Base-by-base conservation (phyloP, 2,113 vertebrate genomes). In the Colaptes auratus region DNA sequence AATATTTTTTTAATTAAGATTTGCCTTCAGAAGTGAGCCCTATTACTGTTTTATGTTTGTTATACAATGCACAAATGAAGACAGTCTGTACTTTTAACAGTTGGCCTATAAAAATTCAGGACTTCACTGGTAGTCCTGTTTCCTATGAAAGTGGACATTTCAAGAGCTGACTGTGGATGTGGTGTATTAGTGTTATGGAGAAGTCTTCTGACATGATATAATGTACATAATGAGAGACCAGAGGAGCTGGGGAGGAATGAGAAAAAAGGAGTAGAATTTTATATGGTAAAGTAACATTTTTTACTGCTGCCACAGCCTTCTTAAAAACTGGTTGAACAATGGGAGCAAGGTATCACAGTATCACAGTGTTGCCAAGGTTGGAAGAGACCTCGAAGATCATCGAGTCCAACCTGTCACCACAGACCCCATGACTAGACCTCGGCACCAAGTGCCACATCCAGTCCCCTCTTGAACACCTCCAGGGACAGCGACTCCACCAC, bases 1-100 rank as follows among this genome's bases (percentile, higher is more conserved):
- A 93, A 77, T 72, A 82, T 58, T 94, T 72, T 94, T 97, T 96
- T 93, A 96, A 92, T 94, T 97, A 96, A 84, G 53, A 25, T 50
- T 75, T 33, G 52, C 91, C 96, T 96, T 96, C 60, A 77, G 65
- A 92, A 82, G 44, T 85, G 53, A 93, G 55, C 72, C 52, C 79
- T 65, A 80, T 93, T 88, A 88, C 91, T 92, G 56, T 79, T 96
- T 96, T 88, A 93, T 90, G 63, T 87, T 96, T 95, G 89, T 77
- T 73, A 92, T 95, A 94, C 18, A 10, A 36, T 79, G 79, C 71
- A 91, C 63, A 92, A 86, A 69, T 58, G 82, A 97, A 90, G 86
- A 87, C 55, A 90, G 71, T 69, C 60, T 75, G 60, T 89, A 91
- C 59, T 50, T 94, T 52, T 89, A 92, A 84, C 72, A 82, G 80